Evolutionary conservation across 2,797 vertebrate genomes (phyloP).

Genomic region (Anguilla pacifica): DNA sequence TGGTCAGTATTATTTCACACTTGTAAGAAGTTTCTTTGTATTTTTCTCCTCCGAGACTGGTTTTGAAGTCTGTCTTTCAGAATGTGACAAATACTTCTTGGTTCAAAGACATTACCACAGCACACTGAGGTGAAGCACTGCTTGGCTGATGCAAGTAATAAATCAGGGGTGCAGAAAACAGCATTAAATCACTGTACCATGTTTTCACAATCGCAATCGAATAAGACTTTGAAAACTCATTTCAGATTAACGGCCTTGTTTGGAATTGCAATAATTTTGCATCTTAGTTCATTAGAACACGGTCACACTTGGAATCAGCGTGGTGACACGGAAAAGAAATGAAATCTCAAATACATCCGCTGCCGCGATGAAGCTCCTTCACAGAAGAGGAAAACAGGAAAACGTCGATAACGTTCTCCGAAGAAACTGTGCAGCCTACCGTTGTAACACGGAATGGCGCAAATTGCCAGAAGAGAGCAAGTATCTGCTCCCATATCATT

Average conservation of each 20-base stretch:
- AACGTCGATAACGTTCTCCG: neutral
- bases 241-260: neutral
- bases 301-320: neutral
- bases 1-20: slow-evolving; percentile 7
- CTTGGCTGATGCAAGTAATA: neutral
- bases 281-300: slow-evolving; percentile 2
- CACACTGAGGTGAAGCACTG: neutral
- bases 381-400: neutral
- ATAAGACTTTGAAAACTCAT: neutral
- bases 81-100: slow-evolving; percentile 10
- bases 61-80: neutral
- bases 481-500: slow-evolving; percentile 3
- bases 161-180: neutral
- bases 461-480: neutral
- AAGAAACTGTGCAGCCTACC: neutral
- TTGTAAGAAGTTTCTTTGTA: neutral
- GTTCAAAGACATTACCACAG: neutral
- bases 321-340: neutral
- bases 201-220: neutral
- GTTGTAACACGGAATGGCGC: neutral
- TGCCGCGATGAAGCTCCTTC: neutral
- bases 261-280: neutral
- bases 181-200: neutral
- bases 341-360: neutral
- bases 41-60: neutral